These are phyloP conservation scores for Calephelis nemesis DNA, from an alignment of 1,140 invertebrate genomes.

Conservation along the genomic window DNA sequence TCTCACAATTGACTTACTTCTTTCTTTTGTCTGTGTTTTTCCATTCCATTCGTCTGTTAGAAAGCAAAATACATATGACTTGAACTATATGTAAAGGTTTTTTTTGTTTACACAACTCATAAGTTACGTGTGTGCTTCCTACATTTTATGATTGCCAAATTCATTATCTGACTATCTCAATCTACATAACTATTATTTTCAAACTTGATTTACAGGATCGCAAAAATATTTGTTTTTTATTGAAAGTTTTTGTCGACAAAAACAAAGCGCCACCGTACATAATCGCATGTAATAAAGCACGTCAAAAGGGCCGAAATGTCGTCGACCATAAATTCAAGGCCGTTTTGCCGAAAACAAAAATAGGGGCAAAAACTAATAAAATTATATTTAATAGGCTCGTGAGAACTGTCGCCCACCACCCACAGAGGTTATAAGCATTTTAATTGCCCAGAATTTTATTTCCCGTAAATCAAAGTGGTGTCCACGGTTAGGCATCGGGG, in stretches of 20 bases:
- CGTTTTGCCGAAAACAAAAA: slow-evolving; percentile 48
- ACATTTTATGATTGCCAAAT: not conserved
- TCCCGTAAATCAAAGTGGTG: slow-evolving; percentile 67
- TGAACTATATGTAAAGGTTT: no score
- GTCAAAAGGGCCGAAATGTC: slow-evolving; percentile 47
- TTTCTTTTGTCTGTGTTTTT: no score
- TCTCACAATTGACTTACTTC: no score
- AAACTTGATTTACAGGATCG: slow-evolving; percentile 14
- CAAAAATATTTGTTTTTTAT: slow-evolving; percentile 7
- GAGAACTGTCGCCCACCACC: slow-evolving; percentile 76
- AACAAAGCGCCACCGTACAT: slow-evolving; percentile 28
- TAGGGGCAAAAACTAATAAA: slow-evolving; percentile 67
- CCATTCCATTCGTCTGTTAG: no score
- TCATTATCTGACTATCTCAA: slow-evolving; percentile 4
- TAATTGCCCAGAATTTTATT: slow-evolving; percentile 74
- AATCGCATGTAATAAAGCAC: slow-evolving; percentile 53
- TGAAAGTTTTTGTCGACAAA: not conserved
- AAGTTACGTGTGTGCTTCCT: no score
- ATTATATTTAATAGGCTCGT: slow-evolving; percentile 76
- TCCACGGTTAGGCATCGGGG: slow-evolving; percentile 49
- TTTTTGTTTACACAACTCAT: no score
- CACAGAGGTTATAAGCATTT: slow-evolving; percentile 75
- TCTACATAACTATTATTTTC: not conserved
- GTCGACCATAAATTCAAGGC: slow-evolving; percentile 51
- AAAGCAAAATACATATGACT: no score